These are phyloP conservation scores for Orius insidiosus DNA, from an alignment of 1,140 invertebrate genomes.

Conservation along the genomic window DNA sequence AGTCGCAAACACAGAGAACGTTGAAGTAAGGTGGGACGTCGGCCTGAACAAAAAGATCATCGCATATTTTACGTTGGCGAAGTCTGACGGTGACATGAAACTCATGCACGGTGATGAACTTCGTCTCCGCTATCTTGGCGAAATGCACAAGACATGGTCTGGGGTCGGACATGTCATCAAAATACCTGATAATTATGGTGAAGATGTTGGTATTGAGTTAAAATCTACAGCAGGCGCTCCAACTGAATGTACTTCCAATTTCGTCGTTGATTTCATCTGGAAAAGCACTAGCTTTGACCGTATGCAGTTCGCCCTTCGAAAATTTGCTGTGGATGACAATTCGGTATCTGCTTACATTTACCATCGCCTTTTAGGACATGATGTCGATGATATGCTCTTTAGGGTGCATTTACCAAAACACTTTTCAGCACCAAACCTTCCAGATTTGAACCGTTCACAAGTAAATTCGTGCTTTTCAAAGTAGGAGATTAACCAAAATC, in stretches of 20 bases:
- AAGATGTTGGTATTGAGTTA: constrained; percentile 94
- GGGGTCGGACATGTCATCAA: constrained; percentile 95
- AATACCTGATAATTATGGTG: constrained; percentile 96
- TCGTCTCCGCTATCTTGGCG: constrained; percentile 80
- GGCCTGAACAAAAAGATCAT: constrained; percentile 96
- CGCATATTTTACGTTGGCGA: constrained; percentile 93
- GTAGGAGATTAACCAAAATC: no score
- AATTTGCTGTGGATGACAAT: constrained; percentile 90
- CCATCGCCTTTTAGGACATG: constrained; percentile 87
- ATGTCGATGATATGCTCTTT: constrained; percentile 89
- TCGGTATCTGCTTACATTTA: constrained; percentile 97
- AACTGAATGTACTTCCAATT: constrained; percentile 82
- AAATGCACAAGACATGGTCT: constrained; percentile 83
- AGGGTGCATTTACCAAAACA: constrained; percentile 83
- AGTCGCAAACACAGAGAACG: constrained; percentile 98
- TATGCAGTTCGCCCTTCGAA: constrained; percentile 87
- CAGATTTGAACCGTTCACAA: constrained; percentile 92
- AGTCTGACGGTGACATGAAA: constrained; percentile 76
- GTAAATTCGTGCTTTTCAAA: no score
- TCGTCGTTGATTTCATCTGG: constrained; percentile 99
- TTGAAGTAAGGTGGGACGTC: constrained; percentile 95
- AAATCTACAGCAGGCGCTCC: constrained; percentile 81
- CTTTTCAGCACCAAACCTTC: constrained; percentile 91
- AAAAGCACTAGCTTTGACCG: constrained; percentile 97
- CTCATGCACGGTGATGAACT: constrained; percentile 99